Conservation (phyloP, 92 coral and sea anemone species). For the Palythoa caribaeorum region DNA sequence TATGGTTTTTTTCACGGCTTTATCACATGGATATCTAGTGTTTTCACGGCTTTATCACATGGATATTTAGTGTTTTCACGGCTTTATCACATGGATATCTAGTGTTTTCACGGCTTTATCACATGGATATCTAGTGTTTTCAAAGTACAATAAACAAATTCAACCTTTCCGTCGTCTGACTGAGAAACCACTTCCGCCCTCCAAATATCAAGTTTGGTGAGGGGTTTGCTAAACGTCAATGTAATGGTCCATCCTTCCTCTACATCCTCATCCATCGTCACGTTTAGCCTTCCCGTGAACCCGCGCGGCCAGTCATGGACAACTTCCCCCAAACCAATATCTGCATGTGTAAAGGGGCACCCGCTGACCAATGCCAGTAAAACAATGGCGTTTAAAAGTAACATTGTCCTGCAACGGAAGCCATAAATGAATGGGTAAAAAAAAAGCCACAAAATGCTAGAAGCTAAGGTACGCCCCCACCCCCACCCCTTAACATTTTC, state of each 20-base stretch:
- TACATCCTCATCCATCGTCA: conserved; percentile 22
- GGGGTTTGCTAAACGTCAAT: conserved; percentile 30
- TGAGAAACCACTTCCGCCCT: conserved; percentile 32
- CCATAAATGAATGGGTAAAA: too few species aligned
- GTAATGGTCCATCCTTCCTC: conserved; percentile 48
- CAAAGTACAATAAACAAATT: too few species aligned
- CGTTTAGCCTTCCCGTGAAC: conserved; percentile 48
- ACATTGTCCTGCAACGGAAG: conserved; percentile 15
- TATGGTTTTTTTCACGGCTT: too few species aligned
- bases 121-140: too few species aligned
- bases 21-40: too few species aligned
- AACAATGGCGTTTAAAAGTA: neutral
- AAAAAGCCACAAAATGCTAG: too few species aligned
- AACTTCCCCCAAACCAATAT: conserved; percentile 10
- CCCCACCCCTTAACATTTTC: too few species aligned
- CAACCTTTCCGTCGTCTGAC: conserved; percentile 48
- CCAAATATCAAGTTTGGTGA: conserved; percentile 41
- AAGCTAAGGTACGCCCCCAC: too few species aligned
- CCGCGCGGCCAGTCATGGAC: conserved; percentile 43
- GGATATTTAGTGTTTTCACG: too few species aligned
- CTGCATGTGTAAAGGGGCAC: conserved; percentile 6
- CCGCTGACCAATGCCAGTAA: conserved; percentile 10
- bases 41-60: too few species aligned
- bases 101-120: too few species aligned
- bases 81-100: too few species aligned